Evolutionary conservation across 2,797 vertebrate species (phyloP).

Genomic region (Cossypha heuglini): DNA sequence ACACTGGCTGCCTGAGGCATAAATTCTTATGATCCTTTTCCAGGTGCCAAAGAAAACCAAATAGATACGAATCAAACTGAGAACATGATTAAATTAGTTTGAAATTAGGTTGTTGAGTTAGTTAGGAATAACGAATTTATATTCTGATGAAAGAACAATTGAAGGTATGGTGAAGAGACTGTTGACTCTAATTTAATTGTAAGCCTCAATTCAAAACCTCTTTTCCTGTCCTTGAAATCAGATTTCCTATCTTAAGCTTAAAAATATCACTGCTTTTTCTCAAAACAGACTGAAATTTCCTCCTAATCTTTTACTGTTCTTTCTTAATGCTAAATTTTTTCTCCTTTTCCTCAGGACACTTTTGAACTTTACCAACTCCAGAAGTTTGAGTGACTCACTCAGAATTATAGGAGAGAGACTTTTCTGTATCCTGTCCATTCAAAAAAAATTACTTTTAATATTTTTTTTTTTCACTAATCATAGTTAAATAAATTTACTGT

Average conservation of each 20-base stretch:
- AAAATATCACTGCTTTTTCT: background rate
- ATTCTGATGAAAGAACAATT: slow-evolving; percentile 24
- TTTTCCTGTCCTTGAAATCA: background rate
- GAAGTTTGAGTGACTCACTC: background rate
- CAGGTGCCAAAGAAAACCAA: slow-evolving; percentile 6
- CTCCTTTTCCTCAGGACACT: background rate
- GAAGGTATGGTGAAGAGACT: background rate
- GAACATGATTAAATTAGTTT: background rate
- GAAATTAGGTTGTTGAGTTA: background rate
- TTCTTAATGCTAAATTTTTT: background rate
- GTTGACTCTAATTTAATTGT: background rate
- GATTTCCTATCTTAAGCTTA: background rate
- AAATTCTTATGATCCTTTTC: background rate
- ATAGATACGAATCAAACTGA: background rate
- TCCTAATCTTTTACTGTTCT: background rate
- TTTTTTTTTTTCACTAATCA: background rate
- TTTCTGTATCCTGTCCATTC: background rate
- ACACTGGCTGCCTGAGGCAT: background rate
- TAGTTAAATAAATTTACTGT: background rate
- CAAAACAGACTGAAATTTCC: background rate
- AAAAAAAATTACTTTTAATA: background rate
- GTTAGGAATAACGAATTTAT: background rate
- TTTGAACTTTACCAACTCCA: background rate
- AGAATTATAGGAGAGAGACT: background rate
- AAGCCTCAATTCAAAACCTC: background rate